A percentile compares a stretch with the other conserved stretches of the same genome.
Conservation (phyloP, 1,140 invertebrate genomes). For the Drosophila sechellia region DNA sequence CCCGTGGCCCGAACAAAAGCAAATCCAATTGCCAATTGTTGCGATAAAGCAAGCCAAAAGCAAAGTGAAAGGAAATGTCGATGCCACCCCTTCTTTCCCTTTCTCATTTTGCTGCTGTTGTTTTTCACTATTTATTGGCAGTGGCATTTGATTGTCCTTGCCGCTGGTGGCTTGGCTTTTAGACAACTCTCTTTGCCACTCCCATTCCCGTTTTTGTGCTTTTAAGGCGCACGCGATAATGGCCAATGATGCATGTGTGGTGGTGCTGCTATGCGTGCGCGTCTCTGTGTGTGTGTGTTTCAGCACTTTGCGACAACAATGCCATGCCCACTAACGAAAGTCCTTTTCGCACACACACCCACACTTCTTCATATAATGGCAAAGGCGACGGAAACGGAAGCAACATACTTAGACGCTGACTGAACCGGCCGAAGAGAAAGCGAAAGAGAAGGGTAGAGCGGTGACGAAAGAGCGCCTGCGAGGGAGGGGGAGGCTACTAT, state of each 20-base stretch:
- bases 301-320: conserved; percentile 76
- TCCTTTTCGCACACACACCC: conserved; percentile 18
- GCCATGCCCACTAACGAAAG: conserved; percentile 18
- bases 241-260: conserved; percentile 72
- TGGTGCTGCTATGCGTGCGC: conserved; percentile 18
- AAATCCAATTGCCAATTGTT: conserved; percentile 62
- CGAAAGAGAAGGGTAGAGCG: background rate
- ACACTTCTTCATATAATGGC: conserved; percentile 62
- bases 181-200: conserved; percentile 71
- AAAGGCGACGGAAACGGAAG: conserved; percentile 71
- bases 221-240: conserved; percentile 77
- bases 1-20: conserved; percentile 54
- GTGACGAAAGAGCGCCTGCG: background rate
- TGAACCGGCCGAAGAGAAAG: conserved; percentile 7
- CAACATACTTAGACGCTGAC: conserved; percentile 71
- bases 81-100: background rate
- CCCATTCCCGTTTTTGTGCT: conserved; percentile 49
- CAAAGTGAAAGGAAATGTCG: conserved; percentile 48
- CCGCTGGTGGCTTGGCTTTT: conserved; percentile 76
- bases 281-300: conserved; percentile 41
- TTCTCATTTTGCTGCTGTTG: conserved; percentile 1
- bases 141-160: conserved; percentile 70
- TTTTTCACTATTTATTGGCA: conserved; percentile 65
- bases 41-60: conserved; percentile 51
- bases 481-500: background rate